phyloP scores from a whole-genome alignment of 2,888 invertebrate species.

The Leucozona laternaria region DNA sequence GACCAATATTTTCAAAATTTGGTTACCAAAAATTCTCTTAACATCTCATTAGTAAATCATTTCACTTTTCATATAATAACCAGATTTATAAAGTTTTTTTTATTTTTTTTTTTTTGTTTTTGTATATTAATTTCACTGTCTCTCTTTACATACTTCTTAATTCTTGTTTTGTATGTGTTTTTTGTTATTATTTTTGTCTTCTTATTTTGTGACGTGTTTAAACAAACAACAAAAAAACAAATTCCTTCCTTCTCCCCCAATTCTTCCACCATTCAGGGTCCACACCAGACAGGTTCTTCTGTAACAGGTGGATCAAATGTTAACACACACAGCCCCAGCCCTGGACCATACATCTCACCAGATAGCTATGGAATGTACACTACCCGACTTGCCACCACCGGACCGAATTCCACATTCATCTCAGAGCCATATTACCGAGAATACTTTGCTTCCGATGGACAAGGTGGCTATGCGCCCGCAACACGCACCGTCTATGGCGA shows the following conservation, averaged over 20 bases:
- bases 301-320: slow-evolving; percentile 79
- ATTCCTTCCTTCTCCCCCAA: slow-evolving; percentile 48
- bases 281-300: slow-evolving; percentile 79
- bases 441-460: slow-evolving; percentile 88
- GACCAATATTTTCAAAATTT: slow-evolving; percentile 47
- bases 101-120: slow-evolving; percentile 48
- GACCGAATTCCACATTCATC: slow-evolving; percentile 86
- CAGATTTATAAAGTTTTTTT: slow-evolving; percentile 36
- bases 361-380: slow-evolving; percentile 84
- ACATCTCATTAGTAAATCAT: slow-evolving; percentile 77
- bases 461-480: slow-evolving; percentile 82
- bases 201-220: slow-evolving; percentile 48
- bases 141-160: slow-evolving; percentile 42
- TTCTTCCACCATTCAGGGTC: slow-evolving; percentile 78
- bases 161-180: slow-evolving; percentile 69
- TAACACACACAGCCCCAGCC: slow-evolving; percentile 83
- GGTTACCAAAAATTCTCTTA: slow-evolving; percentile 64
- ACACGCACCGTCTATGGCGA: slow-evolving; percentile 82
- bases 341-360: slow-evolving; percentile 83
- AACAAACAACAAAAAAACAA: slow-evolving; percentile 17
- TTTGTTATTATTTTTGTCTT: slow-evolving; percentile 33
- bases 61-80: slow-evolving; percentile 77
- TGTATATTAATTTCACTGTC: slow-evolving; percentile 35
- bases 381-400: slow-evolving; percentile 81
- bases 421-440: slow-evolving; percentile 90